Evolutionary conservation across 2,797 vertebrate genomes (phyloP), one percentile per base, ranked within the genome.

Genomic region (Silurus lanzhouensis): DNA sequence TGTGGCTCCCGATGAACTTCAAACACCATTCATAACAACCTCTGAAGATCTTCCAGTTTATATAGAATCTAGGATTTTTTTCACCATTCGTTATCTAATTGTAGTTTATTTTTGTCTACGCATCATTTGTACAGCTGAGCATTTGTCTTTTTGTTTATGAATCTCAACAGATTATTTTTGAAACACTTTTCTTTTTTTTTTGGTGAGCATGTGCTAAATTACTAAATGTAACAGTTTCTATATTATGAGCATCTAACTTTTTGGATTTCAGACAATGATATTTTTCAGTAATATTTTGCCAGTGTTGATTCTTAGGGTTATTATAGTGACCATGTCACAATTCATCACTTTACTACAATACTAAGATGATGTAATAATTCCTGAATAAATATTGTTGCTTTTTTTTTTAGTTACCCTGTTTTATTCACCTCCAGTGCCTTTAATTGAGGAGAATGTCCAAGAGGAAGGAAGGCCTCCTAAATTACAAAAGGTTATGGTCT

Each of bases 351-450:
- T 44, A 66, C 9, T 79, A 17, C 15, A 27, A 66, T 17, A 48
- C n/a, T 25, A 78, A 22, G 19, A 71, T n/a, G 6, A 85, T 64
- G 48, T 55, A 64, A 3, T 64, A 70, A 79, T 85, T 81, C 5
- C 6, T 60, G 19, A 20, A 22, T 52, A 2, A 44, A 74, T n/a
- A 25, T 38, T 38, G 48, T 31, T 31, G 31, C 3, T 76, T 27
- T 85, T 86, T n/a, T 19, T 78, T 72, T 13, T 83, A 87, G 87
- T 83, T 20, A 68, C 58, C 7, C n/a, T 90, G 91, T 91, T 93
- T 85, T 96, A 95, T 91, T 91, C 92, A 82, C 95, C 95, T 92
- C 93, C 94, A 89, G 96, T 95, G 84, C 95, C 93, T 90, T 94
- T 92, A 83, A 95, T 95, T 4, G 91, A 96, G 72, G 96, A 96